Base-by-base conservation (phyloP, 1,140 invertebrate species). In the Bicyclus anynana region DNA sequence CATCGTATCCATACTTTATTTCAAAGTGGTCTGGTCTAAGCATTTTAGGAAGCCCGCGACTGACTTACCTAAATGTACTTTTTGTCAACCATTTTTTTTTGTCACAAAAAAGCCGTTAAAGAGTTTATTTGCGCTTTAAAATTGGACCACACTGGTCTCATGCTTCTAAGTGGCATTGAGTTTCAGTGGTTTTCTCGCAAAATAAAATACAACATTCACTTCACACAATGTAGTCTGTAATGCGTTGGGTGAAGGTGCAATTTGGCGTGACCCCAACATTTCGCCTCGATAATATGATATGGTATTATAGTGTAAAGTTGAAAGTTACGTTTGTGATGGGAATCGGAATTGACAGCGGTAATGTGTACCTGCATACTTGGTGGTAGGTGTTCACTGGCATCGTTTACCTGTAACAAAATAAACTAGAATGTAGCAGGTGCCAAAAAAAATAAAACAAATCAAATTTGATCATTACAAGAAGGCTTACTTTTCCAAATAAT, bases 101-200 rank as follows among this genome's bases (percentile, higher is more conserved):
- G n/a, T n/a, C n/a, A n/a, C n/a, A 33, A 33, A 33, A 33, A 33
- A 33, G 10, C 5, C 26, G 5, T 27, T 7, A 29, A 29, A n/a
- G 29, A 33, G 29, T 33, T 33, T 12, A 6, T 33, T 33, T 33
- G 3, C 29, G 37, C 16, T 38, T 38, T 38, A 44, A 58, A 53
- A 59, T 53, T 49, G 46, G 57, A 53, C 57, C 57, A 53, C 57
- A 59, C 50, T 48, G 48, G 53, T 71, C 59, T 53, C 59, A 62
- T 53, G 56, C 56, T 29, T 58, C 61, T 59, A 48, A 37, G 29
- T 58, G 48, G 79, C 69, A 67, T 82, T 68, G 58, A 67, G 59
- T 82, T 82, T 80, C 79, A 80, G 79, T 46, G 79, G 79, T 82
- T 77, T 67, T 40, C 49, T 47, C 40, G 53, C 60, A 67, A 76